A percentile compares a stretch with the other conserved stretches of the same genome.
phyloP scores from a whole-genome alignment of 2,888 invertebrate species.

The Merodon equestris region DNA sequence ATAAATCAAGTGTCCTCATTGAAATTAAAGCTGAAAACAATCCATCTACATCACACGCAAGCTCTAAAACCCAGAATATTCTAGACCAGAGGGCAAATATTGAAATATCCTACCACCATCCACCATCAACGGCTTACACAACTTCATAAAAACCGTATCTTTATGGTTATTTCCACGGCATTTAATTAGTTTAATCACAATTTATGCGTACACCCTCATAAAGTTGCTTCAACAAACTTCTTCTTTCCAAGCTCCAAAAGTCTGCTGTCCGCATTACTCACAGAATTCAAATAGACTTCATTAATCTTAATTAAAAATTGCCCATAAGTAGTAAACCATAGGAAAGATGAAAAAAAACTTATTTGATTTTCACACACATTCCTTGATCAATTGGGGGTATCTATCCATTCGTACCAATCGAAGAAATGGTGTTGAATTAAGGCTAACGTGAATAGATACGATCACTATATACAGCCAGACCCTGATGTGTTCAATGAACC shows the following conservation, averaged over 20 bases:
- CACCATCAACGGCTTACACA: no score
- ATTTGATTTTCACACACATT: conserved; percentile 40
- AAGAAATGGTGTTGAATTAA: conserved; percentile 17
- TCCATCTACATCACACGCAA: no score
- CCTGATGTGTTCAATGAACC: conserved; percentile 53
- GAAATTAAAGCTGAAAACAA: no score
- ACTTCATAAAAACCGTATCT: conserved; percentile 9
- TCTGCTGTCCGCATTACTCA: conserved; percentile 30
- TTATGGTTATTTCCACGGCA: conserved; percentile 13
- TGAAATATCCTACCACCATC: no score
- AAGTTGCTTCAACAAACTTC: conserved; percentile 22
- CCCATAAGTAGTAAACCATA: conserved; percentile 43
- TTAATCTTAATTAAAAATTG: conserved; percentile 66
- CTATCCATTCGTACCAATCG: background rate
- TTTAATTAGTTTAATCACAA: conserved; percentile 42
- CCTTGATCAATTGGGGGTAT: conserved; percentile 33
- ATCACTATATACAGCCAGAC: background rate
- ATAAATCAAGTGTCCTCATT: no score
- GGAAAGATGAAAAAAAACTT: background rate
- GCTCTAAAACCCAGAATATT: no score
- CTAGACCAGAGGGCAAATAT: no score
- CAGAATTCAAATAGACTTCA: conserved; percentile 58
- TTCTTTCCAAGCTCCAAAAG: conserved; percentile 8
- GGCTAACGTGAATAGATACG: background rate
- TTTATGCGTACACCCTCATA: conserved; percentile 43